Evolutionary conservation across 2,888 invertebrate species (phyloP), one percentile per base, ranked within the genome.

Genomic region (Macrophya alboannulata): DNA sequence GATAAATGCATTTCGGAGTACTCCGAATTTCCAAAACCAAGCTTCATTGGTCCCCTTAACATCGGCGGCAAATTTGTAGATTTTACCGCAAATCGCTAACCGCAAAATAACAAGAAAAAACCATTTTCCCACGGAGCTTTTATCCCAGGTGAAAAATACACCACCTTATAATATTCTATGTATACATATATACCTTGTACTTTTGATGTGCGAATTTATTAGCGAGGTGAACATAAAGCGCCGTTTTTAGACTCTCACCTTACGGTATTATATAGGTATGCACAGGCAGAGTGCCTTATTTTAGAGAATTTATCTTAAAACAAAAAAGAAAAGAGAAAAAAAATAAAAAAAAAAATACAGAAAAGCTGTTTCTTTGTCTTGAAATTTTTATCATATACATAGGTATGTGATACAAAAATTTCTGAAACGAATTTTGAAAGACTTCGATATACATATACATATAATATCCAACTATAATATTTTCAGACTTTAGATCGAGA

Each of bases 151-250:
- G 59, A 59, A 59, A 59, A 59, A 59, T 59, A 59, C 21, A 59
- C 59, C 51, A 31, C 15, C 51, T 51, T 51, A 51, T 51, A 43
- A 31, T 43, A 51, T 51, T 17, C 1, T 3, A 31, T 3, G 31
- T 31, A 51, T 51, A 48, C 48, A 12, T 48, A 4, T 51, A 51
- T 51, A 51, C 51, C 51, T 51, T 17, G 17, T 51, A 43, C 72
- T 21, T 72, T 4, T 43, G 40, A 40, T n/a, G 72, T 40, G 45
- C 43, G 43, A 43, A 72, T 72, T 68, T 68, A 72, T 72, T 72
- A 21, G 43, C 21, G 45, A 21, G 43, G 43, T 17, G 43, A 72
- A 21, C 72, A 72, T n/a, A 43, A 72, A 72, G 43, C 72, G 15
- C 31, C 65, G 31, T 68, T 68, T 31, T 37, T 68, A 37, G 12